Evolutionary conservation across 2,797 vertebrate genomes (phyloP).

Genomic region (Lepilemur septentrionalis): DNA sequence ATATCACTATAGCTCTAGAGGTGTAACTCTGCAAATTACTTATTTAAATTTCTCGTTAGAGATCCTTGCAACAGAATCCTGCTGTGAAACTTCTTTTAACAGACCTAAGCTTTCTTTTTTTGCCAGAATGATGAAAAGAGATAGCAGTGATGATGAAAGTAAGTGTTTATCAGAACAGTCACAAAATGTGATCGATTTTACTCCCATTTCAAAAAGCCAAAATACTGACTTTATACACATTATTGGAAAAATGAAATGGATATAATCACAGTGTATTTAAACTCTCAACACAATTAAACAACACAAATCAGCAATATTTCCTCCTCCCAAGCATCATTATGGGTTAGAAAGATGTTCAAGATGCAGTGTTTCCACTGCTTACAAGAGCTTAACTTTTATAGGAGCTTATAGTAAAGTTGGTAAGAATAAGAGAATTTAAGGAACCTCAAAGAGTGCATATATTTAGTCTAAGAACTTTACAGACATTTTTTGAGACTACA

Average conservation of each 20-base stretch:
- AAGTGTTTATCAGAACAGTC: neutral
- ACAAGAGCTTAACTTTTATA: neutral
- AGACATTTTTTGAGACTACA: neutral
- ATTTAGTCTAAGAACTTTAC: neutral
- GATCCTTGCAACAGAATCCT: neutral
- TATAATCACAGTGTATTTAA: neutral
- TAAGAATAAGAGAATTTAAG: neutral
- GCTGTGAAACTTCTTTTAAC: slow-evolving; percentile 1
- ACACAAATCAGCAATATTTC: neutral
- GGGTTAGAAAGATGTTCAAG: neutral
- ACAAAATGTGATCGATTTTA: slow-evolving; percentile 38
- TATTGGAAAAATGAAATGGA: neutral
- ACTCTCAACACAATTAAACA: neutral
- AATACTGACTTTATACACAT: neutral
- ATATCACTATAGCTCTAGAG: slow-evolving; percentile 29
- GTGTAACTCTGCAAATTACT: slow-evolving; percentile 15
- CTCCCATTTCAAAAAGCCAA: neutral
- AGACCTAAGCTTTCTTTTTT: slow-evolving; percentile 3
- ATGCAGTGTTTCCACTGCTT: neutral
- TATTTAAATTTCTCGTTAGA: slow-evolving; percentile 41
- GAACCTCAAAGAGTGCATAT: neutral
- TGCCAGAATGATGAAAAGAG: slow-evolving; percentile 15
- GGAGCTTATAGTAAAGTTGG: neutral
- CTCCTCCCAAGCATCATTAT: neutral
- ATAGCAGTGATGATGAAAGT: neutral